A percentile compares a stretch with the other conserved stretches of the same genome.
Evolutionary conservation across 2,888 invertebrate species (phyloP).

Genomic region (Andrena praecox): DNA sequence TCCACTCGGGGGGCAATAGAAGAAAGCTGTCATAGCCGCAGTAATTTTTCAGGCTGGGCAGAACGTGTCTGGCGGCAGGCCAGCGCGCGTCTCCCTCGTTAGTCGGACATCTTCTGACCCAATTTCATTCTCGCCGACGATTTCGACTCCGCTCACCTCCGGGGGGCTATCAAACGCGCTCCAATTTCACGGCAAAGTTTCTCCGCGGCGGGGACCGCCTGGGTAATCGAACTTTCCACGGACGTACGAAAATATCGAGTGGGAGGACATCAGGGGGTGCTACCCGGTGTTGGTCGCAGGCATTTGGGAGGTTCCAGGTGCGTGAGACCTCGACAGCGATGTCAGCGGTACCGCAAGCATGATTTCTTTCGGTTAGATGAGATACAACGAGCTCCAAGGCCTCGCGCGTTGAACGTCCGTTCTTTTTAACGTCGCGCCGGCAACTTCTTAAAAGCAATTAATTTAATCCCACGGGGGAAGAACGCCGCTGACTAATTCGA

Average conservation of each 20-base stretch:
- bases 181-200: neutral
- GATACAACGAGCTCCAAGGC: neutral
- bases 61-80: constrained; percentile 41
- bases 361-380: too few species aligned
- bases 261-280: neutral
- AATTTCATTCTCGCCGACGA: constrained; percentile 47
- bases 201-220: neutral
- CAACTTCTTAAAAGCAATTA: constrained; percentile 67
- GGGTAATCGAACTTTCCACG: neutral
- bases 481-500: constrained; percentile 64
- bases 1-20: constrained; percentile 23
- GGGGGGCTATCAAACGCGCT: neutral
- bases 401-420: constrained; percentile 1
- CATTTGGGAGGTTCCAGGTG: neutral
- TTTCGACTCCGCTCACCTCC: constrained; percentile 4
- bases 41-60: constrained; percentile 34
- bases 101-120: constrained; percentile 35
- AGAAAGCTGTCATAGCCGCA: constrained; percentile 54
- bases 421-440: constrained; percentile 51
- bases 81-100: constrained; percentile 22
- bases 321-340: too few species aligned
- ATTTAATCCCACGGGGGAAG: constrained; percentile 62
- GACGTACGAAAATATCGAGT: neutral
- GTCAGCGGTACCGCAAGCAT: too few species aligned
- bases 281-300: neutral